Percentiles rank a stretch among this genome's conserved stretches.
Conservation (phyloP, 2,888 invertebrate species). For the Augiades crinisus region DNA sequence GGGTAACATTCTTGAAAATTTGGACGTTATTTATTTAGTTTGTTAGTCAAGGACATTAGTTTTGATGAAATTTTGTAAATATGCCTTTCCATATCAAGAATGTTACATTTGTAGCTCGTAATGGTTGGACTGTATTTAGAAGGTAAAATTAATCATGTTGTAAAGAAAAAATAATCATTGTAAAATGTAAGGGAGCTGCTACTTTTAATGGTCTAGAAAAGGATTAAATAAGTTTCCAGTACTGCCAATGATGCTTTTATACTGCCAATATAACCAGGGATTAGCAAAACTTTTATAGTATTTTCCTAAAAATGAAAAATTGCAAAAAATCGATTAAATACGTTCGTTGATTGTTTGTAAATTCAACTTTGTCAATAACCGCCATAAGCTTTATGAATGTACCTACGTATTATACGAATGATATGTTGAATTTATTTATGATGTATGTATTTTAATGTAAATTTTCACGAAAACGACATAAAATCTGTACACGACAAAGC, state of each 20-base stretch:
- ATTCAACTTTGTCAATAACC: constrained; percentile 26
- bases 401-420: constrained; percentile 59
- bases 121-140: constrained; percentile 4
- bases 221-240: constrained; percentile 20
- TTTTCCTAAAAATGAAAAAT: constrained; percentile 4
- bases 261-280: constrained; percentile 9
- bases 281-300: constrained; percentile 14
- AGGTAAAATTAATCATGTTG: constrained; percentile 8
- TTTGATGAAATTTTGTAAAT: constrained; percentile 20
- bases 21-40: constrained; percentile 16
- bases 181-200: not conserved
- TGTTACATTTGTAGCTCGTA: not conserved
- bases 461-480: constrained; percentile 53
- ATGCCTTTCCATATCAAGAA: constrained; percentile 11
- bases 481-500: constrained; percentile 50
- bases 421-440: constrained; percentile 63
- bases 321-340: constrained; percentile 18
- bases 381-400: constrained; percentile 65
- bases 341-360: constrained; percentile 35
- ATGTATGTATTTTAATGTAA: constrained; percentile 55
- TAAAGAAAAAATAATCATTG: constrained; percentile 13
- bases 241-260: constrained; percentile 27
- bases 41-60: not conserved
- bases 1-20: constrained; percentile 5
- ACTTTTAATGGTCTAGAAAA: constrained; percentile 14